Base-by-base conservation (phyloP, 2,113 vertebrate species). In the Ornithorhynchus anatinus region DNA sequence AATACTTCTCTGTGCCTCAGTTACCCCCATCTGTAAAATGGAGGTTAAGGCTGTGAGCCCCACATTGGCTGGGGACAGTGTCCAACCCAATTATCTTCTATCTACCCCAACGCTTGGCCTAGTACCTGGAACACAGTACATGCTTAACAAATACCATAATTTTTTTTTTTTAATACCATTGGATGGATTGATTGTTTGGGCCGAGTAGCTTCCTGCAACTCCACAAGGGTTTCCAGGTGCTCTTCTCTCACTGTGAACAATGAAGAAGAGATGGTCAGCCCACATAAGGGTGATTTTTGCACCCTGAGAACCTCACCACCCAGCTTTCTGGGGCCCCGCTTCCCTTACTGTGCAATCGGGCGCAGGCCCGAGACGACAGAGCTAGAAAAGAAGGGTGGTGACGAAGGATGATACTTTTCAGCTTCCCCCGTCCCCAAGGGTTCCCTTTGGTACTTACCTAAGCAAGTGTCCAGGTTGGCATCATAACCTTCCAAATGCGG, bases 401-500 rank as follows among this genome's bases (percentile, higher is more conserved):
- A 37, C 14, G 9, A 40, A 37, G 40, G 16, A 19, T 27, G 19
- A 59, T 6, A 37, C 19, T 25, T 27, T 19, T 25, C 22, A 19
- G 38, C 16, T 17, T 29, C n/a, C 25, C 59, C 29, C 32, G 35
- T 15, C 43, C 44, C 12, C 15, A 84, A 36, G 77, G 76, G 22
- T 15, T 8, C 2, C 23, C 12, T 0, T 0, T 2, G 6, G 40
- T 20, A 22, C 86, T 81, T 88, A 94, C 94, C 92, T 0, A 89
- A 66, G 32, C 92, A 88, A 25, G 70, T 63, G 16, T 91, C 87
- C 1, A 97, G 86, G 36, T 92, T 97, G 59, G 95, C 93, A 83
- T 98, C 97, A 0, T 97, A 98, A 79, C 96, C 96, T 65, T 85
- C 87, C 59, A 95, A 33, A 15, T 73, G 83, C 87, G 93, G 82